These are phyloP conservation scores for Phataginus tricuspis DNA, from an alignment of 2,797 vertebrate genomes.

Conservation along the genomic window DNA sequence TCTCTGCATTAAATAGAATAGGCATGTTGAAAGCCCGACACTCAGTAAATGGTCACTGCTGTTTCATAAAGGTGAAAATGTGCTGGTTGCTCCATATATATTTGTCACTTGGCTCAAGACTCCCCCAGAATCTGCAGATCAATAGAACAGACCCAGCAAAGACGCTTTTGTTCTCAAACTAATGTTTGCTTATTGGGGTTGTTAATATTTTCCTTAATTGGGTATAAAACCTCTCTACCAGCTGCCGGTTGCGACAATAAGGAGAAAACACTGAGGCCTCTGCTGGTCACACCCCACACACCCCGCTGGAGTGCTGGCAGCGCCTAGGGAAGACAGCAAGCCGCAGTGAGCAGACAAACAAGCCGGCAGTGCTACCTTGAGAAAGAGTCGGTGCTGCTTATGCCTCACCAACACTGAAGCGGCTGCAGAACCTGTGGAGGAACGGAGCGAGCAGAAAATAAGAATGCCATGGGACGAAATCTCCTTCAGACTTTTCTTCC, in stretches of 20 bases:
- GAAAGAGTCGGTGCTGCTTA: neutral
- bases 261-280: neutral
- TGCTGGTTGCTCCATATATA: neutral
- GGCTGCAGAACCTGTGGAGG: neutral
- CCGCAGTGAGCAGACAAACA: fast-evolving
- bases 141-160: fast-evolving
- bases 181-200: neutral
- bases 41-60: neutral
- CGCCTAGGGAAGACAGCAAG: neutral
- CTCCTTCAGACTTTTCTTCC: neutral
- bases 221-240: neutral
- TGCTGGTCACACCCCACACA: too few species aligned
- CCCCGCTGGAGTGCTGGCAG: fast-evolving
- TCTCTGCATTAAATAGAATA: neutral
- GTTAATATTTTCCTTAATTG: neutral
- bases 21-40: neutral
- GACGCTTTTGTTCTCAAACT: neutral
- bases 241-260: too few species aligned
- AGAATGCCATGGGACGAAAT: neutral
- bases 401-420: neutral
- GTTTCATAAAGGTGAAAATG: neutral
- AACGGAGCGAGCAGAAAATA: neutral
- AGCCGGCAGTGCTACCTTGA: neutral
- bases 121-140: too few species aligned
- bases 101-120: neutral